These are phyloP conservation scores for Cotesia congregata DNA, from an alignment of 2,888 invertebrate species.

Conservation along the genomic window DNA sequence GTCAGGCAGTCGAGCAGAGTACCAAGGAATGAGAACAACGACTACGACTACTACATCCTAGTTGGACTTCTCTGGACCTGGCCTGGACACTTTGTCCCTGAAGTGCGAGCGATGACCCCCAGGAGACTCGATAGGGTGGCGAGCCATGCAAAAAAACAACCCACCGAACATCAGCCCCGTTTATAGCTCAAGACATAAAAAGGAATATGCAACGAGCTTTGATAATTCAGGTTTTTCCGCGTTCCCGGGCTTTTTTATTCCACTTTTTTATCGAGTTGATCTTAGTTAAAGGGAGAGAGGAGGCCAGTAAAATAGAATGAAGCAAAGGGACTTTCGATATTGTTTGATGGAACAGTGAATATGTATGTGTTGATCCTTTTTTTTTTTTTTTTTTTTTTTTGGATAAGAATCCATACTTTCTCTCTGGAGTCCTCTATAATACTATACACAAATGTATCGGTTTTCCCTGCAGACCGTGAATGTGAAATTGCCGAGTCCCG, in stretches of 20 bases:
- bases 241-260: slow-evolving; percentile 37
- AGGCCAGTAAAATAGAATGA: slow-evolving; percentile 8
- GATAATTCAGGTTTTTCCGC: slow-evolving; percentile 63
- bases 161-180: slow-evolving; percentile 48
- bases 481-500: slow-evolving; percentile 61
- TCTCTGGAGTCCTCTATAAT: slow-evolving; percentile 25
- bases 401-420: slow-evolving; percentile 11
- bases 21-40: slow-evolving; percentile 51
- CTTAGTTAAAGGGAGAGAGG: slow-evolving; percentile 47
- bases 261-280: slow-evolving; percentile 53
- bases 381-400: slow-evolving; percentile 5
- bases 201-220: slow-evolving; percentile 68
- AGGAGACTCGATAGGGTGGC: slow-evolving; percentile 54
- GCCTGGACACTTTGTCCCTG: slow-evolving; percentile 63
- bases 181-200: slow-evolving; percentile 66
- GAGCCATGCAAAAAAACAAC: slow-evolving; percentile 61
- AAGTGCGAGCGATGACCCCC: slow-evolving; percentile 70
- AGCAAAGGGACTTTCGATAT: slow-evolving; percentile 48
- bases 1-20: slow-evolving; percentile 60
- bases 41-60: slow-evolving; percentile 3
- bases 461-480: slow-evolving; percentile 66
- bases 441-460: slow-evolving; percentile 23
- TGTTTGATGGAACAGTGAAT: slow-evolving; percentile 49
- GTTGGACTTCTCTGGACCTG: slow-evolving; percentile 39
- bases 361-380: slow-evolving; percentile 31